These are phyloP conservation scores for Otolemur garnettii DNA, from an alignment of 2,113 vertebrate species.

Conservation along the genomic window DNA sequence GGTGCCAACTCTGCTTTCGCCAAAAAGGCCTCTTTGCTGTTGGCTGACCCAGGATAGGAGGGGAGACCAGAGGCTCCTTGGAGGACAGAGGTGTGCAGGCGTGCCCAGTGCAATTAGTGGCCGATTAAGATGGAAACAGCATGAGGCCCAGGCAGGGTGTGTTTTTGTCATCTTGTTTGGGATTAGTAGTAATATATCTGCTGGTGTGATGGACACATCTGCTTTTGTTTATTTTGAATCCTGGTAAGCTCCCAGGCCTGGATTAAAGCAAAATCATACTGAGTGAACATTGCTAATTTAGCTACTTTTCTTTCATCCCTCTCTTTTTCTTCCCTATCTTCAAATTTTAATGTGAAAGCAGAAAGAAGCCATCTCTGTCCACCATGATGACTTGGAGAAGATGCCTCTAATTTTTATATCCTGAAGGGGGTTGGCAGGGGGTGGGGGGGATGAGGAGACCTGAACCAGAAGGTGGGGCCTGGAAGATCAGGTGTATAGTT, in stretches of 20 bases:
- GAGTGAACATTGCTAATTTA: conserved; percentile 58
- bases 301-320: background rate
- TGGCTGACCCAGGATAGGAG: background rate
- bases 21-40: background rate
- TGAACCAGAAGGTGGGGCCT: background rate
- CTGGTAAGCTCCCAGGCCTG: conserved; percentile 59
- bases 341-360: conserved; percentile 62
- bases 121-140: conserved; percentile 64
- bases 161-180: conserved; percentile 57
- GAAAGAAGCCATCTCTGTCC: background rate
- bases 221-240: conserved; percentile 69
- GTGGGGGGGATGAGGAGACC: background rate
- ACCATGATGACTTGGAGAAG: background rate
- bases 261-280: conserved; percentile 63
- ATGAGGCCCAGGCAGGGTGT: conserved; percentile 26
- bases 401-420: rapidly evolving
- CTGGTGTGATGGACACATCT: conserved; percentile 66
- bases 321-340: conserved; percentile 53
- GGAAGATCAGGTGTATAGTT: background rate
- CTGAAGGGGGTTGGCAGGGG: background rate
- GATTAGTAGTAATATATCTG: conserved; percentile 73
- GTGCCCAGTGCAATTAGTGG: conserved; percentile 64
- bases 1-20: background rate
- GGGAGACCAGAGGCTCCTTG: background rate
- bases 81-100: conserved; percentile 57